phyloP scores from a whole-genome alignment of 2,113 vertebrate genomes.

The Terrapene triunguis region DNA sequence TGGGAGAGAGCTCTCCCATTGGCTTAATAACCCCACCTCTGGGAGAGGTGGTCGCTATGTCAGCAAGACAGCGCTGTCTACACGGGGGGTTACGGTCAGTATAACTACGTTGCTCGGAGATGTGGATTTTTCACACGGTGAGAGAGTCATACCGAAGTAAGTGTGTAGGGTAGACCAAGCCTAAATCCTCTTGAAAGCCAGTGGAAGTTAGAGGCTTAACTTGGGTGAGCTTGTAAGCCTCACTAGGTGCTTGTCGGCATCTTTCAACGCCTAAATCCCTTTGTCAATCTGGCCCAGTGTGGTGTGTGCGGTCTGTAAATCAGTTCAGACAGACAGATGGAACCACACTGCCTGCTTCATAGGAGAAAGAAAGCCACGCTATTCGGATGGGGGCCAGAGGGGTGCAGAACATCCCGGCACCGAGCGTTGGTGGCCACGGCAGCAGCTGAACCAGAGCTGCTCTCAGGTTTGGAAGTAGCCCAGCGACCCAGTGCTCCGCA shows the following conservation, averaged over 20 bases:
- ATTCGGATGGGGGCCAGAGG: rapidly evolving
- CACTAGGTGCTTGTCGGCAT: background rate
- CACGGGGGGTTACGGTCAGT: no score
- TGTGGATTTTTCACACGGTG: no score
- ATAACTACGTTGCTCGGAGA: no score
- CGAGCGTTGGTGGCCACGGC: rapidly evolving
- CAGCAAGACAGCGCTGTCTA: no score
- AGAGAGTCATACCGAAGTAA: no score
- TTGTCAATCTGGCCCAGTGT: background rate
- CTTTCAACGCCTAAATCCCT: background rate
- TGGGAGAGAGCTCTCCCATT: no score
- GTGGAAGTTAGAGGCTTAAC: background rate
- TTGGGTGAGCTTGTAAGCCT: rapidly evolving
- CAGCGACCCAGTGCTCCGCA: background rate
- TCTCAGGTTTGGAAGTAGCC: rapidly evolving
- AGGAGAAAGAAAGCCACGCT: rapidly evolving
- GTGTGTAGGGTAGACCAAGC: no score
- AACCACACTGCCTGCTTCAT: background rate
- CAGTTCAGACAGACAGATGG: background rate
- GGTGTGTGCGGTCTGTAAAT: background rate
- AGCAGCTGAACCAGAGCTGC: rapidly evolving
- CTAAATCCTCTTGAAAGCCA: no score
- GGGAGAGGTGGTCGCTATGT: no score
- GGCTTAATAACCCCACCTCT: no score
- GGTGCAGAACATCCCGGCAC: background rate